Base-by-base conservation (phyloP, 2,888 invertebrate species). In the Atrina japonica region DNA sequence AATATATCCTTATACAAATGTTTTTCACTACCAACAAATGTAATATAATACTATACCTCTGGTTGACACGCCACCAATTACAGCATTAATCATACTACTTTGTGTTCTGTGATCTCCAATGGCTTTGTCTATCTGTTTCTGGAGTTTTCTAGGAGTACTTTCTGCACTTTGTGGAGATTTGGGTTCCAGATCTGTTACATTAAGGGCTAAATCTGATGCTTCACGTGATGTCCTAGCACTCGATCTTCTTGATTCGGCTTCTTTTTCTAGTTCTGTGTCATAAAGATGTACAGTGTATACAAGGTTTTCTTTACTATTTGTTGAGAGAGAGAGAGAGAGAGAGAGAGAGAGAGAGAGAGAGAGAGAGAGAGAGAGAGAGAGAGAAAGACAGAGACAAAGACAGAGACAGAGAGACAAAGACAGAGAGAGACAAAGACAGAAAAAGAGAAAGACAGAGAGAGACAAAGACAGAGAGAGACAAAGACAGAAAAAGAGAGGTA, bases 41-140 rank as follows among this genome's bases (percentile, higher is more conserved):
- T 18, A 35, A 2, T 11, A 23, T 16, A 53, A 29, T 14, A 40
- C 11, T 21, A 23, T 56, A 88, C 89, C 84, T 83, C 72, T 78
- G 11, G 88, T 86, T 21, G 83, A 78, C 27, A 88, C 75, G 7
- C 88, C 88, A 27, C 87, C 89, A 3, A 86, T 84, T 0, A 86
- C 85, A 47, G 89, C 87, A 69, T 88, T 89, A 56, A 89, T 88
- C 86, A 88, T 87, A 50, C 78, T 77, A 43, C 86, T 75, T 65
- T 86, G 87, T 25, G 89, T 89, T 18, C 84, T 69, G 65, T 89
- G 88, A 49, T 86, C 80, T 0, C 88, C 88, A 11, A 89, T 86
- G 40, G 85, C 85, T 21, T 35, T 69, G 74, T 89, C 89, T 59
- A 89, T 86, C 77, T 89, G 89, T 64, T 87, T 86, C 76, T 85